A percentile compares a stretch with the other conserved stretches of the same genome.
These are phyloP conservation scores for Colinus virginianus DNA, from an alignment of 2,113 vertebrate species.

Conservation along the genomic window DNA sequence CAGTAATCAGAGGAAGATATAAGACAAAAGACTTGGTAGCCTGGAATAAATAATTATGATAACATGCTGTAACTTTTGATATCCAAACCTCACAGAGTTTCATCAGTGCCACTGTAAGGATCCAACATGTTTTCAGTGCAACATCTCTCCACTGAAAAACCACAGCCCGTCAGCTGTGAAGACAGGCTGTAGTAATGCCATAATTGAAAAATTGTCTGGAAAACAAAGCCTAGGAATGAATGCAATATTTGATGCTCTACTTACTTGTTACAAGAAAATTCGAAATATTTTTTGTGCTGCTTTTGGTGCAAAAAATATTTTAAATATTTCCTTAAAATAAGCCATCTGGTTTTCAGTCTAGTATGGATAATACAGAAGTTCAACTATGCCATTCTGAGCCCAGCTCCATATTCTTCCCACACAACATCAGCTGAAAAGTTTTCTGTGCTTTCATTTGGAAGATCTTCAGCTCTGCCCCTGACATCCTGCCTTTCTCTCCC, in stretches of 20 bases:
- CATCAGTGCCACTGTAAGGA: not conserved
- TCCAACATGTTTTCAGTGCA: not conserved
- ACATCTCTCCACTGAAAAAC: not conserved
- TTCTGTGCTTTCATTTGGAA: not conserved
- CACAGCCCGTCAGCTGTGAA: not conserved
- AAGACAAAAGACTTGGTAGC: not conserved
- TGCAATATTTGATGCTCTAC: not conserved
- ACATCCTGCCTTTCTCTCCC: not conserved
- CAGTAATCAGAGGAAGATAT: not conserved
- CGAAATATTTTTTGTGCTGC: not conserved
- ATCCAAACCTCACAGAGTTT: not conserved
- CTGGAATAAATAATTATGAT: not conserved
- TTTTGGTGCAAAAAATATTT: not conserved
- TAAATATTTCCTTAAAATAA: not conserved
- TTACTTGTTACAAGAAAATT: not conserved
- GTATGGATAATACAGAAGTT: not conserved
- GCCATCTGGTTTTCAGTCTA: not conserved
- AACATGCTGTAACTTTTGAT: not conserved
- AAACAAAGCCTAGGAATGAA: not conserved
- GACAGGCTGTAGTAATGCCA: not conserved
- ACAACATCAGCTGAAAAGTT: not conserved
- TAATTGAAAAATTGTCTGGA: not conserved
- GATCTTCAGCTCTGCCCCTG: not conserved
- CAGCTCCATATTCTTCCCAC: not conserved
- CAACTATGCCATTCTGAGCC: not conserved